Base-by-base conservation (phyloP, 2,797 vertebrate species). In the Anas bernieri region DNA sequence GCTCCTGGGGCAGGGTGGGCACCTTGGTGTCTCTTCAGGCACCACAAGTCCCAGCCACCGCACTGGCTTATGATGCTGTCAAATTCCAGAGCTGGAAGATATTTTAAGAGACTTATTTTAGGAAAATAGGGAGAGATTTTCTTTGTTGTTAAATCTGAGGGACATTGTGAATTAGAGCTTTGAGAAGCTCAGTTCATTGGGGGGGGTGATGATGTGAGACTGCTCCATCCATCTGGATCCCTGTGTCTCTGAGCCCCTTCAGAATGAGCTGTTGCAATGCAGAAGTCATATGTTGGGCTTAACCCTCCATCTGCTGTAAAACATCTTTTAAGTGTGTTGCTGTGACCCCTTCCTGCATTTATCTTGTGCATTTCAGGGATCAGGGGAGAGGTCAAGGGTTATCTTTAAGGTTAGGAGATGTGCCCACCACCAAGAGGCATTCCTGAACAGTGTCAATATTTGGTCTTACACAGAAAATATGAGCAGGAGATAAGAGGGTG, bases 401-500 rank as follows among this genome's bases (percentile, higher is more conserved):
- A 90, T 95, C 94, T 72, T 58, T 68, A 68, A 66, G 81, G 78
- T 78, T 46, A 80, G 86, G 90, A 77, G 88, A 94, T 90, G 90
- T 66, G 50, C 81, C 88, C 81, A 81, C 58, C 66, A 86, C 58
- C 83, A 86, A 93, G 80, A 72, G 63, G 61, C 39, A 5, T 94
- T 95, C 85, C 86, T 80, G 78, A 95, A 2, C 68, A 61, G 75
- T 66, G 90, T 94, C 93, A 97, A 94, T 96, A 95, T 97, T 97
- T 94, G 62, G 58, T 94, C 78, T 90, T 15, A 18, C 64, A 66
- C 25, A n/a, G 74, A 52, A 83, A 83, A 90, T 91, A 63, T 3
- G 61, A 80, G 45, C 54, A 76, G 68, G 54, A 94, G 95, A 93
- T 97, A 89, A 90, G 88, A 72, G 55, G 37, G 23, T 7, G 10